Conservation (phyloP, 2,113 vertebrate genomes). For the Nicator chloris region DNA sequence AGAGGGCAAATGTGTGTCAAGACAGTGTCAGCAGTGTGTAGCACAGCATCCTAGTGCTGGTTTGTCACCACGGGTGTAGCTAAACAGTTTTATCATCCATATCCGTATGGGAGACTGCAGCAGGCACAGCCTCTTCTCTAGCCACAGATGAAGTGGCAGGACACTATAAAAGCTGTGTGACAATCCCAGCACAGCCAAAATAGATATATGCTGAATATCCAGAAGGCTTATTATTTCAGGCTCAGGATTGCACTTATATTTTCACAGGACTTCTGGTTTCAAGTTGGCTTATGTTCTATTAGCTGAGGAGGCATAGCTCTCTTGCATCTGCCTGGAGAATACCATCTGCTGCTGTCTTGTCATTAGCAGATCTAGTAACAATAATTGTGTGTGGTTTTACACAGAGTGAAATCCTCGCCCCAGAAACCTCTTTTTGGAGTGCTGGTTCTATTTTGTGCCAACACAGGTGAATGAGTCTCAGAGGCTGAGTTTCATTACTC, state of each 20-base stretch:
- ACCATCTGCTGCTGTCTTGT: conserved; percentile 41
- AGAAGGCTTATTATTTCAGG: conserved; percentile 27
- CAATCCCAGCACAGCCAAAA: background rate
- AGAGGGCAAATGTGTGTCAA: background rate
- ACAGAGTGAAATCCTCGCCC: background rate
- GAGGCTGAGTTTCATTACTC: background rate
- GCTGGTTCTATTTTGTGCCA: background rate
- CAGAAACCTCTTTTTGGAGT: background rate
- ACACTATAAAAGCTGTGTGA: background rate
- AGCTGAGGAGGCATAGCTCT: background rate
- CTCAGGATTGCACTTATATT: background rate
- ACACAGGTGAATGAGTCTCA: background rate
- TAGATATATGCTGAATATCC: background rate
- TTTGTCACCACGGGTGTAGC: background rate
- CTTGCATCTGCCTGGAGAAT: conserved; percentile 24
- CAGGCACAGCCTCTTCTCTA: background rate
- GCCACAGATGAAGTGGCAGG: background rate
- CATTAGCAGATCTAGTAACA: background rate
- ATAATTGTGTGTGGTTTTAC: background rate
- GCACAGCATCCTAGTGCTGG: background rate
- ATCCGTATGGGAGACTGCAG: background rate
- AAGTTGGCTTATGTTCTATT: conserved; percentile 5
- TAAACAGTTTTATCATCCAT: background rate
- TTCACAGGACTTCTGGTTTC: conserved; percentile 24
- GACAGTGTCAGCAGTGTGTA: background rate